Percentiles rank a stretch among this genome's conserved stretches.
Conservation (phyloP, 2,797 vertebrate species). For the Takifugu rubripes region DNA sequence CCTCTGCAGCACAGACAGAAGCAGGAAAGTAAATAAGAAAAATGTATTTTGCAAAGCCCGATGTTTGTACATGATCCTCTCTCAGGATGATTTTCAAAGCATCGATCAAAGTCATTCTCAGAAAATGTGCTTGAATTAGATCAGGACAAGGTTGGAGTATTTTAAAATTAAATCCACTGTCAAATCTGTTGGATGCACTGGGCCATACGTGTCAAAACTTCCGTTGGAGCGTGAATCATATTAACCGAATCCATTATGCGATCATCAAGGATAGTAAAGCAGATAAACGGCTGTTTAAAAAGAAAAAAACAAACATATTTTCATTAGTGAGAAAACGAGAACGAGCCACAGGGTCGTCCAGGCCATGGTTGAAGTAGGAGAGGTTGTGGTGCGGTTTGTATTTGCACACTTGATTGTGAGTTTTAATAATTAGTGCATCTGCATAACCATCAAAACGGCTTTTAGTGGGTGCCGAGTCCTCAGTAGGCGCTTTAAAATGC, state of each 20-base stretch:
- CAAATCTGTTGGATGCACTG: too few species aligned
- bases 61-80: background rate
- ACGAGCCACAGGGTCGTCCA: conserved; percentile 23
- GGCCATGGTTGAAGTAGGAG: conserved; percentile 43
- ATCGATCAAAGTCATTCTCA: background rate
- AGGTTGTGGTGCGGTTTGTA: conserved; percentile 27
- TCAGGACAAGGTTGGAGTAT: too few species aligned
- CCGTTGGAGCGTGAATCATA: too few species aligned
- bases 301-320: background rate
- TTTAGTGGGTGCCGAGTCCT: too few species aligned
- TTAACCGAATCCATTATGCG: too few species aligned
- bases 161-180: too few species aligned
- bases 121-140: too few species aligned
- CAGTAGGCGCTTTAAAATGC: too few species aligned
- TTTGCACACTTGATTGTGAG: conserved; percentile 51
- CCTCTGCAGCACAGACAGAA: conserved; percentile 15
- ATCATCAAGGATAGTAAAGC: background rate
- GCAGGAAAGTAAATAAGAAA: conserved; percentile 8
- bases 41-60: background rate
- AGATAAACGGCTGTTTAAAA: background rate
- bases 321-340: background rate
- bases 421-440: conserved; percentile 58
- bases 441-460: conserved; percentile 60
- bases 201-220: too few species aligned
- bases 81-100: background rate